Conservation (phyloP, 2,797 vertebrate genomes). For the Gallinago stenura region DNA sequence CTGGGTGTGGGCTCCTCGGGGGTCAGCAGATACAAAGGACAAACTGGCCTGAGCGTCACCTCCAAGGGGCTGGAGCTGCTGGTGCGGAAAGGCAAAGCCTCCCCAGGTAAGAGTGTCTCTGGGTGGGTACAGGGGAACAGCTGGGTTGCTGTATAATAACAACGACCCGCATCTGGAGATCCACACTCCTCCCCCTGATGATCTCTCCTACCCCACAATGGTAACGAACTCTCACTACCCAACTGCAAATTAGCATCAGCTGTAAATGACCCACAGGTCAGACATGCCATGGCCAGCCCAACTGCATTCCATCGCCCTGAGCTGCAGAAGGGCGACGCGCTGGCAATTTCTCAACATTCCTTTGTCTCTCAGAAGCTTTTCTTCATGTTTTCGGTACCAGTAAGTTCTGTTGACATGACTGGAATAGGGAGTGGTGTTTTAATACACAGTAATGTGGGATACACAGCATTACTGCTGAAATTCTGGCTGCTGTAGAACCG, state of each 20-base stretch:
- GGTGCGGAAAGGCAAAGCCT: slow-evolving; percentile 84
- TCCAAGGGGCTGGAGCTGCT: slow-evolving; percentile 84
- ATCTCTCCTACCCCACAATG: neutral
- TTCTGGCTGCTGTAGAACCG: neutral
- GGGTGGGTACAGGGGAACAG: neutral
- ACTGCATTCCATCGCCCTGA: neutral
- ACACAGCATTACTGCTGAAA: accelerated
- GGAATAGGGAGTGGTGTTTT: neutral
- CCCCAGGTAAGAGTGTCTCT: slow-evolving; percentile 81
- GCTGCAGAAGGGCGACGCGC: accelerated
- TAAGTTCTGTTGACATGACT: neutral
- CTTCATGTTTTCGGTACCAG: accelerated
- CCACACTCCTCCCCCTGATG: accelerated
- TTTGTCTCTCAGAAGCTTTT: neutral
- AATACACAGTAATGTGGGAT: neutral
- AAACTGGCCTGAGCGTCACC: slow-evolving; percentile 89
- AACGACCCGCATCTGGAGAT: neutral
- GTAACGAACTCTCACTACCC: neutral
- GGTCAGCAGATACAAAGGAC: slow-evolving; percentile 53
- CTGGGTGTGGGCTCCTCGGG: slow-evolving; percentile 74
- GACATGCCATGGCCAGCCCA: accelerated
- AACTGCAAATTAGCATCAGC: neutral
- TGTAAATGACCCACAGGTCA: neutral
- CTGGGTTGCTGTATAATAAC: neutral
- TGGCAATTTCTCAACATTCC: accelerated